Evolutionary conservation across 1,140 invertebrate species (phyloP), one percentile per base, ranked within the genome.

Genomic region (Apis laboriosa): DNA sequence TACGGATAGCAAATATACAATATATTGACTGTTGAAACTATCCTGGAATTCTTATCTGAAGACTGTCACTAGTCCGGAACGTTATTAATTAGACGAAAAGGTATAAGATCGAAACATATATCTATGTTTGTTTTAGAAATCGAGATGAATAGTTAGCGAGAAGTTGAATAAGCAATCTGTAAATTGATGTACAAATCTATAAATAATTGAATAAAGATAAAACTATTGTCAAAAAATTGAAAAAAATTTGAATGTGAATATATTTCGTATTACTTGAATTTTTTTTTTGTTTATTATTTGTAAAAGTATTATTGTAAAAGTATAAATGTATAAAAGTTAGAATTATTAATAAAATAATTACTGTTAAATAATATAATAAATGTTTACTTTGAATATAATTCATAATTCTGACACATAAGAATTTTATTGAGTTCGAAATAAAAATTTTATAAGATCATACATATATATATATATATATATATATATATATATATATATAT

Each of bases 11-110:
- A 67, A 4, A 24, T 24, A 24, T 24, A 24, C 66, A 67, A 67
- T 49, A 67, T 67, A 67, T 67, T 67, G 34, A 67, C 66, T 49
- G 66, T 49, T 19, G 66, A 49, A 67, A 67, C 43, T 67, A 67
- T 67, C 43, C 66, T 19, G 28, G 66, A 67, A n/a, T 67, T 34
- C 43, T 67, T 67, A 67, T 67, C 66, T 67, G 11, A 49, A 43
- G 43, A 67, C 43, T n/a, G 66, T 19, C 66, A 67, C 11, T 67
- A 19, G 43, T 67, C 66, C 66, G 43, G 66, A 67, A 67, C 43
- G 21, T 67, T 43, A 67, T 67, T 43, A 67, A 67, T 67, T 19
- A 67, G 66, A 49, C 19, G 34, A 19, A 67, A 67, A 34, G 66
- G 43, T 43, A 67, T 49, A 67, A 43, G 34, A 49, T 67, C 21